Evolutionary conservation across 2,888 invertebrate genomes (phyloP), one percentile per base, ranked within the genome.

Genomic region (Tetramorium bicarinatum): DNA sequence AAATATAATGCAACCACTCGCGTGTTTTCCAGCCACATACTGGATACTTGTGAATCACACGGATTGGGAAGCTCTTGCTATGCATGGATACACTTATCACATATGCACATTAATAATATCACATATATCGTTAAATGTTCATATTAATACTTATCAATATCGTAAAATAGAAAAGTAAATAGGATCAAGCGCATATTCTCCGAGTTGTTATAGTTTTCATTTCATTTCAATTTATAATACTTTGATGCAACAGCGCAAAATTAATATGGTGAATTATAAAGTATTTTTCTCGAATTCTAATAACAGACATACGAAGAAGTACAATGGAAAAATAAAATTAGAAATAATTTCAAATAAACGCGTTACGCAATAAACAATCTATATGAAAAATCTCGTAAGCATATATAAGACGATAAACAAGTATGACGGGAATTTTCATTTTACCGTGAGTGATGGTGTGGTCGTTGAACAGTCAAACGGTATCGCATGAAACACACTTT

Each of bases 401-500:
- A n/a, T 25, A 18, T 54, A 62, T 9, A 75, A 59, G 11, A 29
- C 21, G 25, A 61, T 29, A 2, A 41, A 29, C 21, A 41, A 44
- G 6, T 29, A 54, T n/a, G 13, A 44, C n/a, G 25, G 15, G 15
- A 47, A 34, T 61, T 79, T 59, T 38, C 18, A 71, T 71, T 71
- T 59, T 15, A 79, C 71, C 61, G 71, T 47, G 25, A 41, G 21
- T 8, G 38, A 79, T 59, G 59, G 54, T 25, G 29, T n/a, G 69
- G 15, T 59, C 29, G 47, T 66, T 59, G 44, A 47, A 21, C 47
- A 71, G 54, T 67, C 77, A 59, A 71, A 71, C 38, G 47, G n/a
- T 66, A 29, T 61, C 54, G 56, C 69, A 59, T 52, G 62, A 69
- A 64, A 81, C 61, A 81, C 61, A 87, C 87, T 90, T 87, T 87